Evolutionary conservation across 2,113 vertebrate genomes (phyloP).

Genomic region (Brachypodius melanocephalos): DNA sequence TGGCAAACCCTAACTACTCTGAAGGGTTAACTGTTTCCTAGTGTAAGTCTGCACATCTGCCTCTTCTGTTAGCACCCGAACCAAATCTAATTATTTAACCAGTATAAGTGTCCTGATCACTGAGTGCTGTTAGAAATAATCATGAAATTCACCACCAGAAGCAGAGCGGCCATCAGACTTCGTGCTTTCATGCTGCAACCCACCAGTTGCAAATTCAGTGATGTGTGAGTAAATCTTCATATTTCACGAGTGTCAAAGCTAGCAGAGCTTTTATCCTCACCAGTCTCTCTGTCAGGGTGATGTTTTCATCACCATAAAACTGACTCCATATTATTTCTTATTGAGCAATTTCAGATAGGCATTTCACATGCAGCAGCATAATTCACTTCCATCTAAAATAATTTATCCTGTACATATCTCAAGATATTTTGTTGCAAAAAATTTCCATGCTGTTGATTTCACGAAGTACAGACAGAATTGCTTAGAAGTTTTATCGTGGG

Average conservation of each 20-base stretch:
- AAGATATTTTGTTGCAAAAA: neutral
- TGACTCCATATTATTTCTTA: slow-evolving; percentile 3
- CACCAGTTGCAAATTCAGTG: neutral
- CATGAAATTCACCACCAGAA: neutral
- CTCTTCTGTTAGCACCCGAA: neutral
- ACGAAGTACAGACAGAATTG: neutral
- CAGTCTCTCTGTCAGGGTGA: neutral
- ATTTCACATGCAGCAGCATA: neutral
- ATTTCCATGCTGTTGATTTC: neutral
- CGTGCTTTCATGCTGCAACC: neutral
- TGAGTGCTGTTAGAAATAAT: neutral
- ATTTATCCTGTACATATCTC: neutral
- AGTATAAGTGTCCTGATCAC: neutral
- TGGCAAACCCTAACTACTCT: neutral
- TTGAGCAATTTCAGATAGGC: neutral
- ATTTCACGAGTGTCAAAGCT: neutral
- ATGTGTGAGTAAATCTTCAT: neutral
- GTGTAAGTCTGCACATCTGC: neutral
- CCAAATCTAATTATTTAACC: neutral
- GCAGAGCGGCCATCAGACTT: neutral
- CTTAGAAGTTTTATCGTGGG: neutral
- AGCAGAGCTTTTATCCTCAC: neutral
- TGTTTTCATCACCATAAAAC: slow-evolving; percentile 40
- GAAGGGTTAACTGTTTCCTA: neutral
- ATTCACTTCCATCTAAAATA: slow-evolving; percentile 11